Evolutionary conservation across 2,888 invertebrate genomes (phyloP).

Genomic region (Acanthosepion lycidas): DNA sequence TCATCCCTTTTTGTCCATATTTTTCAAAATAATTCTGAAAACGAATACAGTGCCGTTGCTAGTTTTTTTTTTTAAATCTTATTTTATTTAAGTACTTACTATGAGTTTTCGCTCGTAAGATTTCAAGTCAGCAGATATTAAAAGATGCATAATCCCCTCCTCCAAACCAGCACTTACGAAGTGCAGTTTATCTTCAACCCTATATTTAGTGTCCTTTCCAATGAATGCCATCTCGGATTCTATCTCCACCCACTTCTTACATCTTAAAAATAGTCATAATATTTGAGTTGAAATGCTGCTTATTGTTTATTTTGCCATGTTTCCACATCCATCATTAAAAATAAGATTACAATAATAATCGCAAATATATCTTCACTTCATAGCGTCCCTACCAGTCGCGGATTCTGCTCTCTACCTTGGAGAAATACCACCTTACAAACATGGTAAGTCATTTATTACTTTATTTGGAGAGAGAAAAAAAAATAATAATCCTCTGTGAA

Average conservation of each 20-base stretch:
- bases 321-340: not conserved
- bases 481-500: too few relatives aligned
- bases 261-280: not conserved
- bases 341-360: too few relatives aligned
- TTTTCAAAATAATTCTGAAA: too few relatives aligned
- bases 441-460: not conserved
- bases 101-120: not conserved
- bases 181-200: not conserved
- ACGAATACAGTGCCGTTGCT: too few relatives aligned
- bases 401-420: constrained; percentile 16
- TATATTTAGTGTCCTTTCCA: not conserved
- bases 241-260: not conserved
- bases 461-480: too few relatives aligned
- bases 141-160: not conserved
- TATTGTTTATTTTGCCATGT: too few relatives aligned
- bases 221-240: not conserved
- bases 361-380: not conserved
- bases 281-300: not conserved
- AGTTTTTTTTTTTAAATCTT: too few relatives aligned
- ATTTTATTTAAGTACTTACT: too few relatives aligned
- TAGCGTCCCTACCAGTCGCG: not conserved
- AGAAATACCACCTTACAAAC: constrained; percentile 25
- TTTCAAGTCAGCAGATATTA: not conserved
- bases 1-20: too few relatives aligned
- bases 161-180: too few relatives aligned